Base-by-base conservation (phyloP, 2,888 invertebrate species). In the Tyria jacobaeae region DNA sequence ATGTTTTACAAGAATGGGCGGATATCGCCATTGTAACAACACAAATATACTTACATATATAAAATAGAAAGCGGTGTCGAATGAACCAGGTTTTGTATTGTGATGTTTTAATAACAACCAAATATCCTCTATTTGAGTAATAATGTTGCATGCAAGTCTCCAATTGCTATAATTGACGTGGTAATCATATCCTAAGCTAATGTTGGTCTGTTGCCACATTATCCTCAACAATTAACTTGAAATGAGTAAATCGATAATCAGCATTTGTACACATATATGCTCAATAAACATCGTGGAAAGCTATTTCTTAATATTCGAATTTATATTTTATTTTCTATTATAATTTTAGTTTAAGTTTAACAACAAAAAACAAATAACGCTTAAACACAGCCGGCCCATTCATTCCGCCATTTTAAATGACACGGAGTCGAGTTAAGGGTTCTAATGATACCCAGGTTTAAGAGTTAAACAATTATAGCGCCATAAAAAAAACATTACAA, bases 81-180 rank as follows among this genome's bases (percentile, higher is more conserved):
- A 60, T 48, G 31, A 48, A 60, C 17, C 53, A 60, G 60, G 60
- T 49, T 53, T 10, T 34, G 12, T 27, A 39, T 59, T 60, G 60
- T 60, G 27, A n/a, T 39, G 34, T 48, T 41, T 3, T 5, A 39
- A n/a, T 56, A 55, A 47, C 24, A 55, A 24, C 52, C 54, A 57
- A 17, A 54, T 49, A 55, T 63, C 58, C 58, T 55, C n/a, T 17
- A 44, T 51, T 48, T n/a, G 17, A 21, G 50, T 50, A 51, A 47
- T 15, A 24, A 14, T 37, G 12, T 52, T 54, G 58, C 63, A 31
- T 50, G 54, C 24, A 48, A 54, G 49, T 57, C 47, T 51, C 27
- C 31, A 39, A 14, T 52, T 51, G 47, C 44, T 59, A 34, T 41
- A 14, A 44, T 53, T 56, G 12, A 21, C 10, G 34, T 1, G 39